These are phyloP conservation scores for Streptopelia turtur DNA, from an alignment of 2,797 vertebrate species.

Conservation along the genomic window DNA sequence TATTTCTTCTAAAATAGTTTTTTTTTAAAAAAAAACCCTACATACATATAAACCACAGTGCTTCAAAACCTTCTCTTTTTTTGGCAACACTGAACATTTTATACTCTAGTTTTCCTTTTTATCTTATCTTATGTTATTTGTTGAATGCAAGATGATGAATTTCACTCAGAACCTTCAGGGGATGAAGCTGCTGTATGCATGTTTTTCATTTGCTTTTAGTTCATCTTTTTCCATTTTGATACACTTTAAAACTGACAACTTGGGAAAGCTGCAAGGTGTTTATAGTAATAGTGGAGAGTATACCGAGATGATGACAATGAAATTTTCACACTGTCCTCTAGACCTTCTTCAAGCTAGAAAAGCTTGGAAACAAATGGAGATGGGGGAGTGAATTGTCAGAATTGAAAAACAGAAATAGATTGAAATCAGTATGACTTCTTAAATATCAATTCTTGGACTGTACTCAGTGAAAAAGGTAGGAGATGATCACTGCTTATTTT, in stretches of 20 bases:
- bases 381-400: neutral
- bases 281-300: neutral
- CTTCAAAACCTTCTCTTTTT: neutral
- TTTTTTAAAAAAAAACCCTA: too few species aligned
- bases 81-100: neutral
- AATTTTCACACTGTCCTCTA: neutral
- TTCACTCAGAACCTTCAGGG: neutral
- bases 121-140: neutral
- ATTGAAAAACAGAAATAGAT: neutral
- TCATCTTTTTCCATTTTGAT: neutral
- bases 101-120: neutral
- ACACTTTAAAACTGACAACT: neutral
- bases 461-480: neutral
- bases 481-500: neutral
- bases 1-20: neutral
- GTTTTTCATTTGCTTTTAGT: neutral
- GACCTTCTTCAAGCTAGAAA: neutral
- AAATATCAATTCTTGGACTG: neutral
- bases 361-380: neutral
- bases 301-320: neutral
- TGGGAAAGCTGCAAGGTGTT: neutral
- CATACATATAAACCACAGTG: neutral
- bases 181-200: neutral
- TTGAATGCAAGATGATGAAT: neutral
- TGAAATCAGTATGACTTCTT: neutral